These are phyloP conservation scores for Mimumesa dahlbomi DNA, from an alignment of 2,888 invertebrate species.

Conservation along the genomic window DNA sequence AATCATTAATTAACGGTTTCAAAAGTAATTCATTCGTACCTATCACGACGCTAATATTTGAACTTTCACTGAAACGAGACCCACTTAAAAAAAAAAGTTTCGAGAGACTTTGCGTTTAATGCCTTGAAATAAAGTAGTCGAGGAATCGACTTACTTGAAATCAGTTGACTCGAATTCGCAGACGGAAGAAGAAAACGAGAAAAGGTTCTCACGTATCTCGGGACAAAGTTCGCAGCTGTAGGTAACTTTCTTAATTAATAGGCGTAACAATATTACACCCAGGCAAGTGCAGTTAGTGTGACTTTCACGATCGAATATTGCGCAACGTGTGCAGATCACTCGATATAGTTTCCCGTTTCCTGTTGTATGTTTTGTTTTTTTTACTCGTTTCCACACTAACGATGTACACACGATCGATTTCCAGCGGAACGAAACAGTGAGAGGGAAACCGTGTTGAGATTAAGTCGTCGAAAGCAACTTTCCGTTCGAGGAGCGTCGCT, in stretches of 20 bases:
- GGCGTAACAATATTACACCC: constrained; percentile 40
- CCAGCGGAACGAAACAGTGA: not conserved
- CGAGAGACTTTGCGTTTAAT: constrained; percentile 40
- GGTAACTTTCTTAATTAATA: constrained; percentile 52
- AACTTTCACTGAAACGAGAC: too few relatives aligned
- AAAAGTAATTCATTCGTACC: too few relatives aligned
- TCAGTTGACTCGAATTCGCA: constrained; percentile 36
- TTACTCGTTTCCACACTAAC: not conserved
- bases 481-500: not conserved
- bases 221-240: constrained; percentile 31
- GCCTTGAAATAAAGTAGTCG: constrained; percentile 36
- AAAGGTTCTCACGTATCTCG: constrained; percentile 26
- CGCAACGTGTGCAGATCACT: constrained; percentile 8
- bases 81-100: too few relatives aligned
- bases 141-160: constrained; percentile 49
- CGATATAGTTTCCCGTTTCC: too few relatives aligned
- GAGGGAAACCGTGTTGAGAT: not conserved
- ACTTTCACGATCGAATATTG: constrained; percentile 25
- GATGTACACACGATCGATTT: constrained; percentile 4
- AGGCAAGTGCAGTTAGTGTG: constrained; percentile 13
- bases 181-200: constrained; percentile 17
- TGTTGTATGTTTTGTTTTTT: too few relatives aligned
- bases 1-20: too few relatives aligned
- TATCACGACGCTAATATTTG: too few relatives aligned
- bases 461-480: not conserved